Base-by-base conservation (phyloP, 2,113 vertebrate species). In the Strigops habroptila region DNA sequence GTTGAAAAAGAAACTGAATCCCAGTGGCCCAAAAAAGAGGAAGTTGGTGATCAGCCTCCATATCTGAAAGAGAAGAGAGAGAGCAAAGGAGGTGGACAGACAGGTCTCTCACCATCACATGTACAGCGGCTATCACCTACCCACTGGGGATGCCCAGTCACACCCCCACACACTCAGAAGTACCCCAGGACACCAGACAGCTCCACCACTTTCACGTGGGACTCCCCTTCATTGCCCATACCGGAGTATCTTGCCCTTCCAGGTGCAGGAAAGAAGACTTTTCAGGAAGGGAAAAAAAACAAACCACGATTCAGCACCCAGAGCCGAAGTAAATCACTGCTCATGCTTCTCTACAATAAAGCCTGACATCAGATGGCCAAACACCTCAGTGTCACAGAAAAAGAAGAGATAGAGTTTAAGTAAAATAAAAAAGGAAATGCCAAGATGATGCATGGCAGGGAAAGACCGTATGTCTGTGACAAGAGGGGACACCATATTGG, bases 21-120 rank as follows among this genome's bases (percentile, higher is more conserved):
- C 98, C 89, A 99, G 93, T 41, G 98, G 98, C 43, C 99, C 98
- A 53, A 99, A 99, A 96, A 98, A 99, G 53, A 99, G 98, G 98
- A 99, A 99, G 97, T 98, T 99, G 95, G 98, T 99, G 90, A 99
- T 92, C 69, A 99, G 98, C 69, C 99, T 98, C 99, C 99, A 99
- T 93, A 99, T 91, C 99, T 99, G 97, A 92, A 95, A 96, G 83
- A 94, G 70, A 95, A 96, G 81, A 95, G 48, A 93, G 75, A 70
- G 51, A 48, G 31, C 48, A 65, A 48, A 85, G 80, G 35, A 70
- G 64, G 60, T 39, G n/a, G 88, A 43, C 65, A 78, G 86, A 59
- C 69, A 82, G n/a, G n/a, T 74, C 12, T 35, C 64, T 41, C 73
- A 55, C n/a, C 39, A 31, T 17, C 39, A 37, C 46, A 8, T 0